These are phyloP conservation scores for Caenorhabditis plicata DNA, from an alignment of 2,888 invertebrate species.

Conservation along the genomic window DNA sequence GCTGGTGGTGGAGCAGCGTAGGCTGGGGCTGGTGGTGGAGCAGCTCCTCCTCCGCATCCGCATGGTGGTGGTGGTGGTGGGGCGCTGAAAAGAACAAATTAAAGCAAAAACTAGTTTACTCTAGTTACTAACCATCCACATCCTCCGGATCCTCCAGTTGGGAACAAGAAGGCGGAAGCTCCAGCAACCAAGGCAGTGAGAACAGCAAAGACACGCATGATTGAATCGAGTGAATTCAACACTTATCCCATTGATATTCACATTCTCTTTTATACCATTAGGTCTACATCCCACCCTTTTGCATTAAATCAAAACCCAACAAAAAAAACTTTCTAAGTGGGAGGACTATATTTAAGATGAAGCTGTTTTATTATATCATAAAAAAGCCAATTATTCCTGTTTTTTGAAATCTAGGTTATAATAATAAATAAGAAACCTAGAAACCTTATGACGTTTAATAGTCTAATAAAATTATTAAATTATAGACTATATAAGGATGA, in stretches of 20 bases:
- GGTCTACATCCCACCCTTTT: too few species aligned
- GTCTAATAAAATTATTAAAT: too few species aligned
- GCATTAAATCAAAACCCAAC: too few species aligned
- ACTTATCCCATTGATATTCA: not conserved
- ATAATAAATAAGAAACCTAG: too few species aligned
- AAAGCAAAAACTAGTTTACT: not conserved
- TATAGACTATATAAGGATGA: too few species aligned
- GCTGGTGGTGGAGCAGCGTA: conserved; percentile 2
- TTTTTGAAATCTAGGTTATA: too few species aligned
- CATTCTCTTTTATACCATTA: not conserved
- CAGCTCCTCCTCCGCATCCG: conserved; percentile 6
- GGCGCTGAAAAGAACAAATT: conserved; percentile 13
- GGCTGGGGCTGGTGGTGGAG: not conserved
- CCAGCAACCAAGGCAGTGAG: conserved; percentile 26
- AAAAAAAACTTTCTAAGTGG: too few species aligned
- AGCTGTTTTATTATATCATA: too few species aligned
- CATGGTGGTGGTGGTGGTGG: conserved; percentile 35
- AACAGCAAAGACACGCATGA: conserved; percentile 30
- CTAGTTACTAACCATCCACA: conserved; percentile 27
- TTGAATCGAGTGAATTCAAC: conserved; percentile 1
- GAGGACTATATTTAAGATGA: not conserved
- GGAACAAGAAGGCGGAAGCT: conserved; percentile 33
- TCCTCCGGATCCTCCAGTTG: conserved; percentile 27
- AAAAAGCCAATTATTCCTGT: too few species aligned
- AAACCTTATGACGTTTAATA: too few species aligned